phyloP scores from a whole-genome alignment of 2,888 invertebrate genomes.

The Caenorhabditis plicata region DNA sequence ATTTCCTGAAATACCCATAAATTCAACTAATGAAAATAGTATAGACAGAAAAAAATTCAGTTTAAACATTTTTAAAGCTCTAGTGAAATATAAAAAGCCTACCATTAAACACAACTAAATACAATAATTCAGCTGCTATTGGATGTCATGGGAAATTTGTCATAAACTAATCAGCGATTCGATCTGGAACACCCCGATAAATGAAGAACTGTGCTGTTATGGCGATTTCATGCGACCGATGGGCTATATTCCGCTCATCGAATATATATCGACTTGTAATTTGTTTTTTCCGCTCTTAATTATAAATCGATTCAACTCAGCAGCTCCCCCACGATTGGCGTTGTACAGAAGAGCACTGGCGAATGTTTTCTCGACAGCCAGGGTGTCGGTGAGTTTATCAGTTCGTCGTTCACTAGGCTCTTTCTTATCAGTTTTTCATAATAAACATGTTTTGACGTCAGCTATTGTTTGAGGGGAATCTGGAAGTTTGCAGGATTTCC shows the following conservation, averaged over 20 bases:
- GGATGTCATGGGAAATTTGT: constrained; percentile 23
- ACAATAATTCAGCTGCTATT: constrained; percentile 30
- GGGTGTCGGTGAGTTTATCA: background rate
- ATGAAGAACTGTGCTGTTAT: constrained; percentile 68
- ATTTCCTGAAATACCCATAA: too few species aligned
- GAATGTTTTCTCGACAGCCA: background rate
- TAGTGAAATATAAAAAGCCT: too few species aligned
- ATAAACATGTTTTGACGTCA: background rate
- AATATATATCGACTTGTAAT: constrained; percentile 63
- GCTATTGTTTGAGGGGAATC: too few species aligned
- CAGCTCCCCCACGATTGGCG: constrained; percentile 15
- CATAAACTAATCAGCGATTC: background rate
- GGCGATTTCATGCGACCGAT: constrained; percentile 68
- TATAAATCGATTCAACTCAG: background rate
- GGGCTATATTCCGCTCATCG: constrained; percentile 61
- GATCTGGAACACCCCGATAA: constrained; percentile 48
- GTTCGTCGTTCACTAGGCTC: background rate
- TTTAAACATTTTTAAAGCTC: too few species aligned
- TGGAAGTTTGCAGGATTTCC: too few species aligned
- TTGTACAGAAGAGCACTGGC: constrained; percentile 2
- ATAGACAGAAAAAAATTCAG: too few species aligned
- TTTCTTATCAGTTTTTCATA: background rate
- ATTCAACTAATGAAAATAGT: too few species aligned
- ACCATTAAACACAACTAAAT: too few species aligned
- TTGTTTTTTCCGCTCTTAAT: background rate